phyloP scores from a whole-genome alignment of 2,888 invertebrate genomes.

The Candidula unifasciata region DNA sequence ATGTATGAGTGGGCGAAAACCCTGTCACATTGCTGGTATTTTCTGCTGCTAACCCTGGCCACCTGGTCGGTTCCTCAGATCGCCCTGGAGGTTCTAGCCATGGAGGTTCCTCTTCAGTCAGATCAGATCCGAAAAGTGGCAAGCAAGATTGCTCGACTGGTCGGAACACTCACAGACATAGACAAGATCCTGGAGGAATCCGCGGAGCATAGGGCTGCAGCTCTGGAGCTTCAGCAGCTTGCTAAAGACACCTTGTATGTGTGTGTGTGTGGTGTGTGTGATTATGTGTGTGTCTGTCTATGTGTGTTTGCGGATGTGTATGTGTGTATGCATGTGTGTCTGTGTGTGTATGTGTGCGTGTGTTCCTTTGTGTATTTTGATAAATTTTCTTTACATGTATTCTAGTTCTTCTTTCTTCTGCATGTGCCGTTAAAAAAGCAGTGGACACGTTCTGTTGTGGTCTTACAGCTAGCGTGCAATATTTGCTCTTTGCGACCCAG shows the following conservation, averaged over 20 bases:
- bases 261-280: too few species aligned
- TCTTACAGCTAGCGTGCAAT: too few species aligned
- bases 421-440: too few species aligned
- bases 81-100: conserved; percentile 83
- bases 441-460: too few species aligned
- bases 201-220: conserved; percentile 86
- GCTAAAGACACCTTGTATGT: conserved; percentile 81
- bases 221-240: conserved; percentile 84
- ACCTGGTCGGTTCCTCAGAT: conserved; percentile 58
- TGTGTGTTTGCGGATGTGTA: neutral
- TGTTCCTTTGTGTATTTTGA: too few species aligned
- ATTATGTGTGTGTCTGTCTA: neutral
- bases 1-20: too few species aligned
- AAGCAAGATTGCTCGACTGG: conserved; percentile 85
- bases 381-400: neutral
- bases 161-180: conserved; percentile 92
- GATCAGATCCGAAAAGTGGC: conserved; percentile 79
- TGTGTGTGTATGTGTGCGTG: too few species aligned
- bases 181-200: conserved; percentile 94
- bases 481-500: too few species aligned
- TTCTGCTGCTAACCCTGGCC: neutral
- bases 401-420: neutral
- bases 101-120: conserved; percentile 91
- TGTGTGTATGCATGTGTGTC: too few species aligned
- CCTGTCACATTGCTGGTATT: neutral